Base-by-base conservation (phyloP, 2,113 vertebrate genomes). In the Callocephalon fimbriatum region DNA sequence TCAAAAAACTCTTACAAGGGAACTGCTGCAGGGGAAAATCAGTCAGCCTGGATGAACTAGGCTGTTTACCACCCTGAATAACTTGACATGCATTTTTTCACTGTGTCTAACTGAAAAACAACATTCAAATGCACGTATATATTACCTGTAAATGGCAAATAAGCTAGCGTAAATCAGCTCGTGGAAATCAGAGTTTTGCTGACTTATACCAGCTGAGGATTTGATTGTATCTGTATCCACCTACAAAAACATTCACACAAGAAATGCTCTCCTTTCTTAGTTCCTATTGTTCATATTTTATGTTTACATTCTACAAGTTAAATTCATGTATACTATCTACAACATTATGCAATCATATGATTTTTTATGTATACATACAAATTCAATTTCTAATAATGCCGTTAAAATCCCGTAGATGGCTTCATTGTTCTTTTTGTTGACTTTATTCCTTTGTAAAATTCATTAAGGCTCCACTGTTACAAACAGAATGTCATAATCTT, bases 31-130 rank as follows among this genome's bases (percentile, higher is more conserved):
- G 95, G 97, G 95, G 70, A 83, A 95, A 70, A 97, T 71, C 59
- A 97, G 92, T 87, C 90, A 96, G 80, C 62, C 67, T 96, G 67
- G 59, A 96, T 95, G 95, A 97, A 93, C 91, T 90, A 93, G 71
- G 73, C 48, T 94, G 74, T 88, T 90, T 89, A 87, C 79, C 56
- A 94, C 37, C 48, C 31, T 94, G 56, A 91, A 90, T 45, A 96
- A 91, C 67, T 83, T 82, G 78, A 93, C 88, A 79, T 44, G 79
- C 51, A 84, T 96, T 96, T 96, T 79, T 95, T 97, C 94, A 82
- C 79, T 62, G 45, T 78, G 77, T 93, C 95, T 97, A 90, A 88
- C 93, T 93, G 66, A 51, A 95, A 98, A 96, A 91, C 72, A 88
- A 93, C 11, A 15, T 91, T 81, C 18, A 63, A 91, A 89, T 63